Evolutionary conservation across 2,797 vertebrate genomes (phyloP), one percentile per base, ranked within the genome.

Genomic region (Hafferia zeledoni): DNA sequence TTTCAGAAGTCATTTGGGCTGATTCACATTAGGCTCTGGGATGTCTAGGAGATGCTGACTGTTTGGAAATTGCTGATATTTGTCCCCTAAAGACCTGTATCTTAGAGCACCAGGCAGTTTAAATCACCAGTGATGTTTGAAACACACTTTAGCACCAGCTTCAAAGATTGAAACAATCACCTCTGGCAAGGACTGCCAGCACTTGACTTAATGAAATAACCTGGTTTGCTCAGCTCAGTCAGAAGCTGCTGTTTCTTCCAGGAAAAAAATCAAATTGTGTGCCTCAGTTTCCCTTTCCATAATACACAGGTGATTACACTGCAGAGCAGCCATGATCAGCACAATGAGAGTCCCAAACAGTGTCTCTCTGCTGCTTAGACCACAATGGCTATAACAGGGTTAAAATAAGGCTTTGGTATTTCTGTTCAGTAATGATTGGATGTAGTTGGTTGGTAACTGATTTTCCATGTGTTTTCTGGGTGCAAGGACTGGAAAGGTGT

Each of bases 311-410:
- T 16, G 6, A 56, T 47, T 68, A 23, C 6, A 41, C 25, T 57
- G 57, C 60, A 77, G 31, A 90, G n/a, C n/a, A 55, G 27, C 27
- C 33, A 33, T 5, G 56, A 27, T 12, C 30, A 30, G 41, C 19
- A 37, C 49, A 82, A 44, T 57, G 15, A 27, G 31, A 55, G 15
- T 28, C 57, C 44, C 52, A 56, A 6, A 31, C 12, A 47, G 28
- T 2, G 7, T 25, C 33, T 39, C 35, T 64, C 56, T 70, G 47
- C 55, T 74, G 47, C n/a, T 83, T 78, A 20, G 27, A 46, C 43
- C 28, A 20, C 0, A 0, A 35, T 35, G 30, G 17, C 27, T 74
- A 2, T 12, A 64, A 68, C 11, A 63, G 24, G 2, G 1, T 53
- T 64, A 35, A 37, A 44, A 30, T n/a, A 41, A 75, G 27, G 12